Evolutionary conservation across 2,888 invertebrate genomes (phyloP).

Genomic region (Anthophora plumipes): DNA sequence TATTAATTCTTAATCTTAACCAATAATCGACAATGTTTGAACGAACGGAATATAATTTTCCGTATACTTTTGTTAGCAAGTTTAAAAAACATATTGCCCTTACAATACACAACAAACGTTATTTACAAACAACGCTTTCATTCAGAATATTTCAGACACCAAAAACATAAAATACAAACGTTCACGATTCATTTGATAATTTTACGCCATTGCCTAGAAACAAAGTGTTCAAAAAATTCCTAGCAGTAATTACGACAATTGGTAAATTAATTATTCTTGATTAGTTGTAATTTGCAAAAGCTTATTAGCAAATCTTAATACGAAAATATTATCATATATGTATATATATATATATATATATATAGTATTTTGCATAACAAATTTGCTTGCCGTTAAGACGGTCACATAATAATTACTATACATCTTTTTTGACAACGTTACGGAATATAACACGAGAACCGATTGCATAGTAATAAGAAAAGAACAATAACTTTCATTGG

Average conservation of each 20-base stretch:
- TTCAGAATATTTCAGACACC: constrained; percentile 6
- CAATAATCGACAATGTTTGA: constrained; percentile 35
- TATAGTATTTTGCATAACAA: constrained; percentile 2
- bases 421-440: neutral
- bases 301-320: constrained; percentile 18
- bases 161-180: constrained; percentile 15
- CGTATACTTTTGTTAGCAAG: constrained; percentile 54
- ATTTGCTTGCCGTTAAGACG: neutral
- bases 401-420: neutral
- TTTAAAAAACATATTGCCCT: constrained; percentile 56
- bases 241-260: neutral
- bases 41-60: constrained; percentile 46
- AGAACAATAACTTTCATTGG: constrained; percentile 10
- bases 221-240: constrained; percentile 2
- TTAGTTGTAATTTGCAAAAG: constrained; percentile 12
- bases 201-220: constrained; percentile 45
- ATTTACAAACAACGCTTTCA: constrained; percentile 24
- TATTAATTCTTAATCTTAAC: constrained; percentile 48
- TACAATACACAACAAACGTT: constrained; percentile 65
- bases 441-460: neutral
- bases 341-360: neutral
- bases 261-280: neutral
- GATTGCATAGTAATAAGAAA: constrained; percentile 18
- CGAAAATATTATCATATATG: neutral
- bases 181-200: constrained; percentile 39